Evolutionary conservation across 2,888 invertebrate genomes (phyloP).

Genomic region (Alitta virens): DNA sequence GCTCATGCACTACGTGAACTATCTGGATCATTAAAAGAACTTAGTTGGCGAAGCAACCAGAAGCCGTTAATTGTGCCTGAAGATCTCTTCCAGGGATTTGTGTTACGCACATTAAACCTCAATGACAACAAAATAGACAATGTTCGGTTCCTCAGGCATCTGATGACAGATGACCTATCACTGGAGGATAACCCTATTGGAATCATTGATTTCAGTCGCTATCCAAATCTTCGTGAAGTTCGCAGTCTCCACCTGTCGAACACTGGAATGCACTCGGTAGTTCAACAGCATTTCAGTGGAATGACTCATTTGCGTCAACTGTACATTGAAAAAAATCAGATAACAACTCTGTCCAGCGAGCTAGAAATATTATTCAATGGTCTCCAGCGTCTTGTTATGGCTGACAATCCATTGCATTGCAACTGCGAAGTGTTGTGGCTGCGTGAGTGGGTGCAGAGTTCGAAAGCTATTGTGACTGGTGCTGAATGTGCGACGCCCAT

Average conservation of each 20-base stretch:
- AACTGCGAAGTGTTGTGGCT: constrained; percentile 27
- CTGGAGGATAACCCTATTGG: constrained; percentile 26
- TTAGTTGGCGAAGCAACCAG: constrained; percentile 17
- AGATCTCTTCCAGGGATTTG: constrained; percentile 21
- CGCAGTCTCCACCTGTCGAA: constrained; percentile 14
- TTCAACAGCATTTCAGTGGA: constrained; percentile 15
- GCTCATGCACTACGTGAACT: constrained; percentile 14
- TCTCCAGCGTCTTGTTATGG: constrained; percentile 19
- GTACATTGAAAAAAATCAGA: constrained; percentile 18
- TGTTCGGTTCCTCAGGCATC: constrained; percentile 16
- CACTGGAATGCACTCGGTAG: constrained; percentile 15
- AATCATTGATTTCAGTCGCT: constrained; percentile 23
- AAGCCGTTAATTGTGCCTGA: constrained; percentile 10
- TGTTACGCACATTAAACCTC: constrained; percentile 16
- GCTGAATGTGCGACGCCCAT: constrained; percentile 17
- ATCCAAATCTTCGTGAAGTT: constrained; percentile 15
- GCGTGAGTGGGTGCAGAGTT: constrained; percentile 13
- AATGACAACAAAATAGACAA: constrained; percentile 19
- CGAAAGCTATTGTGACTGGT: constrained; percentile 8
- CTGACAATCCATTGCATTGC: constrained; percentile 21
- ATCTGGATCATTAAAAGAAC: constrained; percentile 16
- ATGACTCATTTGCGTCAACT: constrained; percentile 20
- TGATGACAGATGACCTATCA: constrained; percentile 13
- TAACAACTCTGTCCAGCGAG: constrained; percentile 17
- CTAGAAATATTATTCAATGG: constrained; percentile 14